phyloP scores from a whole-genome alignment of 2,113 vertebrate genomes.

The Gila orcuttii region DNA sequence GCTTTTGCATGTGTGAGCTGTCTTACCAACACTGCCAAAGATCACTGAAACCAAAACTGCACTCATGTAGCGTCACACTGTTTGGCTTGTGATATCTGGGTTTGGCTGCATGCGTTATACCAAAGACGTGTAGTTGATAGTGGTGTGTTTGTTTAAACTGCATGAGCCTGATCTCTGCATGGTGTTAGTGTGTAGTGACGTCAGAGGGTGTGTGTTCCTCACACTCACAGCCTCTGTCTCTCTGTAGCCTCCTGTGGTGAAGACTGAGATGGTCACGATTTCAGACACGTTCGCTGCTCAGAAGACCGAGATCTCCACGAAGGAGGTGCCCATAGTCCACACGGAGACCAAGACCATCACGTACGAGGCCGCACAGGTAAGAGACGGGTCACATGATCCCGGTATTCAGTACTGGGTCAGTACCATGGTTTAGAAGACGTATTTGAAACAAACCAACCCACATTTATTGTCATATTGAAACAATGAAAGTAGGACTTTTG shows the following conservation, averaged over 20 bases:
- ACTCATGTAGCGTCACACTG: background rate
- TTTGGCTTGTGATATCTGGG: background rate
- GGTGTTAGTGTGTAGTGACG: background rate
- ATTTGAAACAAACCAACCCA: too few relatives aligned
- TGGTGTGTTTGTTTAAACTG: background rate
- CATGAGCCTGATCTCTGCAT: slow-evolving; percentile 1
- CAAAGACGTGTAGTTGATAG: slow-evolving; percentile 36
- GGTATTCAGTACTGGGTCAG: too few relatives aligned
- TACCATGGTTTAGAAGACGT: too few relatives aligned
- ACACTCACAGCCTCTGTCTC: slow-evolving; percentile 72
- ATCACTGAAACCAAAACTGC: background rate
- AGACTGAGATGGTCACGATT: slow-evolving; percentile 99
- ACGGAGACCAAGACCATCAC: slow-evolving; percentile 99
- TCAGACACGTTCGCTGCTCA: slow-evolving; percentile 92
- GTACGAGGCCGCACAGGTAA: slow-evolving; percentile 96
- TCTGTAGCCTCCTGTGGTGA: slow-evolving; percentile 95
- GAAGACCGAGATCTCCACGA: slow-evolving; percentile 97
- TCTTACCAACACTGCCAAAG: background rate
- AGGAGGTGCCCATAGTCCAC: slow-evolving; percentile 99
- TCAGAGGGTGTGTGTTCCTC: background rate
- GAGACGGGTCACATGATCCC: background rate
- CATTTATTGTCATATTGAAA: too few relatives aligned
- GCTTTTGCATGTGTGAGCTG: background rate
- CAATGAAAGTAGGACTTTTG: too few relatives aligned
- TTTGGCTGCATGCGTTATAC: slow-evolving; percentile 30